Evolutionary conservation across 2,113 vertebrate genomes (phyloP).

Genomic region (Bothrops jararaca): DNA sequence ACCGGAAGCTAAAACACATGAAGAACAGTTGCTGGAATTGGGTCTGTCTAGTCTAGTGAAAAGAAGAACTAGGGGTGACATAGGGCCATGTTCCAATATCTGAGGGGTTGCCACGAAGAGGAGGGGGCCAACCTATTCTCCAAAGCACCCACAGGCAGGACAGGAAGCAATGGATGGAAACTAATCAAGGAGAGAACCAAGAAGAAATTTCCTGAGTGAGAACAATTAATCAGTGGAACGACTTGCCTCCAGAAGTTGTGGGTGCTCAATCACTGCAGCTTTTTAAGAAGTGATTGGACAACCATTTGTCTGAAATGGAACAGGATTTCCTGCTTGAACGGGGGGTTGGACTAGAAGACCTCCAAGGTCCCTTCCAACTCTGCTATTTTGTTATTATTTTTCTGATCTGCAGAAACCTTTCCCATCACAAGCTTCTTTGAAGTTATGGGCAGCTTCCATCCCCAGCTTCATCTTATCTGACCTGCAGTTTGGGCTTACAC

Average conservation of each 20-base stretch:
- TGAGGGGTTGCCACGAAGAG: neutral
- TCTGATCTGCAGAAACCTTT: neutral
- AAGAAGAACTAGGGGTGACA: neutral
- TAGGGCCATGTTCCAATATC: neutral
- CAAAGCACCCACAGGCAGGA: neutral
- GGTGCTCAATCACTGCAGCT: neutral
- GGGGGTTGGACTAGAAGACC: neutral
- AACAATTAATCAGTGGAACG: neutral
- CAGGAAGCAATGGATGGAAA: neutral
- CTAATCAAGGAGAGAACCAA: neutral
- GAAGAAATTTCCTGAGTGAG: neutral
- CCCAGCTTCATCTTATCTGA: neutral
- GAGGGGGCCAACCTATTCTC: neutral
- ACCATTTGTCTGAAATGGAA: neutral
- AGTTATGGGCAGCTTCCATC: neutral
- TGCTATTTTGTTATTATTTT: neutral
- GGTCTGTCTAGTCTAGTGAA: neutral
- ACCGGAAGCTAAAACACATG: neutral
- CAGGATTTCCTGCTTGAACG: neutral
- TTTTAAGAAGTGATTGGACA: neutral
- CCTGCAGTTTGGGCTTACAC: neutral
- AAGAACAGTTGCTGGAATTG: neutral
- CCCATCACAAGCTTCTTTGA: neutral
- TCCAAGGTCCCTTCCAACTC: neutral
- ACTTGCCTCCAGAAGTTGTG: neutral